phyloP scores from a whole-genome alignment of 2,888 invertebrate genomes.

The Lamellibrachia satsuma region DNA sequence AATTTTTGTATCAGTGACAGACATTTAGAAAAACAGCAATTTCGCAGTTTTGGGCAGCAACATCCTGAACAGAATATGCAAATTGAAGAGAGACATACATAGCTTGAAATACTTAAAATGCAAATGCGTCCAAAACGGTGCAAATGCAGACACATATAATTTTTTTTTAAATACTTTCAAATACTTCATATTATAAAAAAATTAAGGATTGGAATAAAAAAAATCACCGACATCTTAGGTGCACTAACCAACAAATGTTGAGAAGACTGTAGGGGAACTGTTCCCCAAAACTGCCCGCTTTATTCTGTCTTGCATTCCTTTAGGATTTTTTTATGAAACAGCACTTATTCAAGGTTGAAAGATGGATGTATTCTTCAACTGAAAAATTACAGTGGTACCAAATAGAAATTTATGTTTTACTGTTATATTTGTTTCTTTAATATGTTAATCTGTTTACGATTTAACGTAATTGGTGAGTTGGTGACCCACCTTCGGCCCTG shows the following conservation, averaged over 20 bases:
- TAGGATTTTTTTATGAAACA: not conserved
- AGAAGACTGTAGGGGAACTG: not conserved
- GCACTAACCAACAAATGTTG: not conserved
- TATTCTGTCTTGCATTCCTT: not conserved
- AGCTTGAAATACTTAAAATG: too few species aligned
- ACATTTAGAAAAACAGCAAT: not conserved
- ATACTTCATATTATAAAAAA: too few species aligned
- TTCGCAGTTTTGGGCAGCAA: not conserved
- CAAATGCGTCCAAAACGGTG: too few species aligned
- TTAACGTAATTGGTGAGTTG: not conserved
- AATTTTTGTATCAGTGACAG: not conserved
- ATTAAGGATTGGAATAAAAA: too few species aligned
- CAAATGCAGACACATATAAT: too few species aligned
- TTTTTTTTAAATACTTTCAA: too few species aligned
- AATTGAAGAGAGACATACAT: too few species aligned
- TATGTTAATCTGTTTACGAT: not conserved
- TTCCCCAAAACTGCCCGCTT: not conserved
- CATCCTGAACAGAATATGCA: too few species aligned
- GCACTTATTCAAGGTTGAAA: not conserved
- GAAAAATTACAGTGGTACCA: not conserved
- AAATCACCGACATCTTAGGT: too few species aligned
- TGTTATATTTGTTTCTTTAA: not conserved
- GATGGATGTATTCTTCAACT: not conserved
- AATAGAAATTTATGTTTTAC: not conserved
- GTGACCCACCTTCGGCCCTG: slow-evolving; percentile 84